Base-by-base conservation (phyloP, 2,888 invertebrate genomes). In the Melipona bicolor region DNA sequence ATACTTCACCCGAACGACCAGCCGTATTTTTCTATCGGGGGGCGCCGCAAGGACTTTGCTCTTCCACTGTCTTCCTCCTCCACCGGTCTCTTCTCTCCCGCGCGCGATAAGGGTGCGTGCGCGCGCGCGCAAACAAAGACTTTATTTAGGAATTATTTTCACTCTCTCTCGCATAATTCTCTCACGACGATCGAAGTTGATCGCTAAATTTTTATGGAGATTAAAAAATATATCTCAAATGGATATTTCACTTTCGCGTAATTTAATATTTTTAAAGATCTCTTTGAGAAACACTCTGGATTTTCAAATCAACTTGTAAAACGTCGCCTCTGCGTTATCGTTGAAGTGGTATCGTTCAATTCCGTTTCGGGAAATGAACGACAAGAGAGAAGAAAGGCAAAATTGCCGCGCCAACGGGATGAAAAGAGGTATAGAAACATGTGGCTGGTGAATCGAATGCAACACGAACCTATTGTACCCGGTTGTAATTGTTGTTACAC, bases 1-100 rank as follows among this genome's bases (percentile, higher is more conserved):
- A 94, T 92, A 91, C 91, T 91, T 93, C 93, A 93, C 91, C 88
- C 87, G 91, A 93, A 92, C 91, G 90, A 90, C 90, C 91, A 84
- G 76, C 87, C 90, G 91, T 92, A 91, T 93, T 91, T 92, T 91
- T 92, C 91, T 85, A 89, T 88, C 89, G 83, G 84, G 61, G 56
- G 36, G 32, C 27, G 43, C 64, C 24, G 15, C 3, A 36, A 32
- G 81, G 78, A 75, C 77, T 71, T 71, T 68, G 9, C 21, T 19
- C 67, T n/a, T 43, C 74, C 79, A 62, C 68, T 74, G 69, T 80
- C 50, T 65, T 74, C 74, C 54, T 70, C 56, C 59, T 24, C 68
- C 32, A 4, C 62, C 70, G 67, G 64, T 19, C 49, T 68, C 64
- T 36, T 70, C 77, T 72, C 68, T 61, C 68, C 56, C 56, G 56